Conservation (phyloP, 2,888 invertebrate species). For the Eudemis profundana region DNA sequence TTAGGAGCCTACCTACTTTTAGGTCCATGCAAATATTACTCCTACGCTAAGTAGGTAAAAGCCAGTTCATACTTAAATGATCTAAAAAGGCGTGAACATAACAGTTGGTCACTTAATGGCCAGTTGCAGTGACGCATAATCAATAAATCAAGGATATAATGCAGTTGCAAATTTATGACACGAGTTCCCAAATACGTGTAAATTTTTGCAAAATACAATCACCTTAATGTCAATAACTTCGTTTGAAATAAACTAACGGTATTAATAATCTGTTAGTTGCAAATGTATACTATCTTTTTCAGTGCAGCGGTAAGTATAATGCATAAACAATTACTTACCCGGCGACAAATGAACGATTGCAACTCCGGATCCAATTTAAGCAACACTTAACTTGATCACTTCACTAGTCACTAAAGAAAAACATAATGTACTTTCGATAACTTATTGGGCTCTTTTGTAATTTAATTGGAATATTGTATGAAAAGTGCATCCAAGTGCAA, state of each 20-base stretch:
- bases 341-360: slow-evolving; percentile 69
- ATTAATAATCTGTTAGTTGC: background rate
- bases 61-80: slow-evolving; percentile 25
- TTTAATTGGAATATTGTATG: slow-evolving; percentile 43
- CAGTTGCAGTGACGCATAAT: slow-evolving; percentile 54
- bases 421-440: slow-evolving; percentile 29
- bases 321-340: slow-evolving; percentile 66
- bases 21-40: background rate
- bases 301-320: slow-evolving; percentile 10
- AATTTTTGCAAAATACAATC: slow-evolving; percentile 38
- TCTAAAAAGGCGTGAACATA: slow-evolving; percentile 32
- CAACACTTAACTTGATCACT: slow-evolving; percentile 53
- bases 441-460: slow-evolving; percentile 29
- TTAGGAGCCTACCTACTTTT: background rate
- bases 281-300: slow-evolving; percentile 12
- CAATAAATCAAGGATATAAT: slow-evolving; percentile 68
- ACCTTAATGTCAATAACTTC: slow-evolving; percentile 11
- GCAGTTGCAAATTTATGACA: slow-evolving; percentile 65
- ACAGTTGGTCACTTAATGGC: slow-evolving; percentile 39
- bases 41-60: background rate
- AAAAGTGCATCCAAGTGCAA: slow-evolving; percentile 56
- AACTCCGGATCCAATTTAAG: slow-evolving; percentile 54
- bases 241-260: background rate
- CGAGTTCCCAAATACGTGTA: slow-evolving; percentile 45
- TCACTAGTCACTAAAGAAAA: slow-evolving; percentile 51